Conservation (phyloP, 2,113 vertebrate genomes). For the Hippocampus mohnikei region DNA sequence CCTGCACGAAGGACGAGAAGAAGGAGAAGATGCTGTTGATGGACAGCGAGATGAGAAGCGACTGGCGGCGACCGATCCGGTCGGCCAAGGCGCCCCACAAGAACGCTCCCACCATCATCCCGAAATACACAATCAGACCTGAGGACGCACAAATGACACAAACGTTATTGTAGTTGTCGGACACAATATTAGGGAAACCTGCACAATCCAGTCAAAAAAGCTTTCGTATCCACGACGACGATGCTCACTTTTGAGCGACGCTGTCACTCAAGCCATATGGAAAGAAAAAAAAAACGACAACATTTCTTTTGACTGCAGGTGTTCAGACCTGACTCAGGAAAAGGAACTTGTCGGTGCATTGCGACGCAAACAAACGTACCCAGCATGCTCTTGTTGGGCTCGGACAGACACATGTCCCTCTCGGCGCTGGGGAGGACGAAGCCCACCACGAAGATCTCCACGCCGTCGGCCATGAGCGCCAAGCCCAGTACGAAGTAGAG, state of each 20-base stretch:
- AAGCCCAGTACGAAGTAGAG: slow-evolving; percentile 94
- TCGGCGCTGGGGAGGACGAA: slow-evolving; percentile 95
- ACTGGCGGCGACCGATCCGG: slow-evolving; percentile 89
- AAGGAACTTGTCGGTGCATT: neutral
- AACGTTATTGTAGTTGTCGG: neutral
- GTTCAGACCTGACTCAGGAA: too few species aligned
- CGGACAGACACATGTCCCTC: slow-evolving; percentile 97
- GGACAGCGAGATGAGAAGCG: slow-evolving; percentile 95
- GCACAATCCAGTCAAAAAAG: too few species aligned
- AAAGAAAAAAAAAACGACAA: too few species aligned
- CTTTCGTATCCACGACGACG: too few species aligned
- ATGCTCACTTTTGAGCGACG: too few species aligned
- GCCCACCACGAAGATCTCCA: slow-evolving; percentile 95
- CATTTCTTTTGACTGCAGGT: too few species aligned
- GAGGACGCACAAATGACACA: slow-evolving; percentile 18
- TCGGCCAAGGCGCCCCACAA: slow-evolving; percentile 95
- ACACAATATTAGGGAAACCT: neutral
- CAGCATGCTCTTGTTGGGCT: slow-evolving; percentile 97
- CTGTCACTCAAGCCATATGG: too few species aligned
- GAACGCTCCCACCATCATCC: slow-evolving; percentile 98
- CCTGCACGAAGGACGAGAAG: slow-evolving; percentile 98
- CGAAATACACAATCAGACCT: slow-evolving; percentile 92
- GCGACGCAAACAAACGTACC: slow-evolving; percentile 72
- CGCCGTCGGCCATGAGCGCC: slow-evolving; percentile 94
- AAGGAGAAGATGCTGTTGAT: slow-evolving; percentile 97